Conservation (phyloP, 2,888 invertebrate genomes). For the Euproctis similis region DNA sequence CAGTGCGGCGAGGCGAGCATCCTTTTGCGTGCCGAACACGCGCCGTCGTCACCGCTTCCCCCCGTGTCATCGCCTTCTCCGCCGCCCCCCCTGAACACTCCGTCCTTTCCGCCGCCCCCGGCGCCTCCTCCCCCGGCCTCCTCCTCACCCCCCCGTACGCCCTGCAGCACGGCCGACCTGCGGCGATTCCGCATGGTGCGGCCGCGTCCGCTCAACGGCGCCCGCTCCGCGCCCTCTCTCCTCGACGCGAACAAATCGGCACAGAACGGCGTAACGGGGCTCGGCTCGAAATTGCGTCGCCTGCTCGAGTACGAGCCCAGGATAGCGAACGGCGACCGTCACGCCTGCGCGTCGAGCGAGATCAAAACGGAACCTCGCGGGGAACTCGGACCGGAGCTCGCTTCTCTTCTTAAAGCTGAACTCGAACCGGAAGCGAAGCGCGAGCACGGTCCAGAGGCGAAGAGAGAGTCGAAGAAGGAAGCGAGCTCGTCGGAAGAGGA, state of each 20-base stretch:
- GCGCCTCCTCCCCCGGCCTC: conserved; percentile 23
- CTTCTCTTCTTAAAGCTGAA: conserved; percentile 9
- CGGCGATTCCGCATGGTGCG: conserved; percentile 8
- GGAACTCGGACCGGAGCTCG: conserved; percentile 2
- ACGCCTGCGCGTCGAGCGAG: too few relatives aligned
- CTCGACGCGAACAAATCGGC: conserved; percentile 1
- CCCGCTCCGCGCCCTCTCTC: conserved; percentile 6
- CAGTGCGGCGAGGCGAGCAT: conserved; percentile 49
- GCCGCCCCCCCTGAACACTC: too few relatives aligned
- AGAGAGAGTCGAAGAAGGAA: conserved; percentile 10
- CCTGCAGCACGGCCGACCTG: conserved; percentile 5
- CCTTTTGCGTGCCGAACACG: conserved; percentile 50
- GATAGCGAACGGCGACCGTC: conserved; percentile 10
- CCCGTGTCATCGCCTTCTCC: conserved; percentile 9
- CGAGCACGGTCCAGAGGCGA: conserved; percentile 4
- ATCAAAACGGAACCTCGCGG: background rate
- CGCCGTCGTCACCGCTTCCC: conserved; percentile 26
- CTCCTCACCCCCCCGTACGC: conserved; percentile 25
- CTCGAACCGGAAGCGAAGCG: conserved; percentile 7
- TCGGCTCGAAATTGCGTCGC: conserved; percentile 30
- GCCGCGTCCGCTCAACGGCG: conserved; percentile 7
- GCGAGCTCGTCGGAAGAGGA: conserved; percentile 10
- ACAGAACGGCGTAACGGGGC: conserved; percentile 10
- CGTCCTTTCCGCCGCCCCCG: background rate
- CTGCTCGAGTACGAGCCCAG: conserved; percentile 29